phyloP scores from a whole-genome alignment of 2,888 invertebrate species.

The Drosophila longiperda region DNA sequence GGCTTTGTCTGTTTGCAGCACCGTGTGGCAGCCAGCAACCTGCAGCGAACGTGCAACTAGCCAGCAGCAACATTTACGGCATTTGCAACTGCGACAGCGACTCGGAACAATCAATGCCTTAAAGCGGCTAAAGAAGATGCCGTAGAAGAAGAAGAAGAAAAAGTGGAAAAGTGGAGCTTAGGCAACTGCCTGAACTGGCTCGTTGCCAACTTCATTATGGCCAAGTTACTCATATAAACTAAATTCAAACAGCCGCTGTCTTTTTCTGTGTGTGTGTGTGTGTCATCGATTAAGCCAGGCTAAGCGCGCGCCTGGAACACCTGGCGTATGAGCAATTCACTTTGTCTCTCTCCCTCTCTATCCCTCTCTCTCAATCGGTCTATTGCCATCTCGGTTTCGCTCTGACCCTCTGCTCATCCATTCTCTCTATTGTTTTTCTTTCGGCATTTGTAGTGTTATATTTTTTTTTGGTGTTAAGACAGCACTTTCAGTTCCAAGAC shows the following conservation, averaged over 20 bases:
- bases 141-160: slow-evolving; percentile 16
- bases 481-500: slow-evolving; percentile 66
- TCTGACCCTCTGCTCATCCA: not conserved
- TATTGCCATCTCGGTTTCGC: not conserved
- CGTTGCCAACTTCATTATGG: slow-evolving; percentile 64
- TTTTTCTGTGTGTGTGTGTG: slow-evolving; percentile 5
- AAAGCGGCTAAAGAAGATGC: slow-evolving; percentile 22
- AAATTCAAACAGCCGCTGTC: slow-evolving; percentile 9
- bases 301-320: slow-evolving; percentile 44
- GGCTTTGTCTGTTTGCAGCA: slow-evolving; percentile 57
- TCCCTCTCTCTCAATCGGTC: not conserved
- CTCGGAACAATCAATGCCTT: slow-evolving; percentile 52
- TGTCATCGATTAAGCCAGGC: slow-evolving; percentile 68
- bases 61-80: slow-evolving; percentile 7
- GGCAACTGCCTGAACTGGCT: slow-evolving; percentile 38
- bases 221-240: slow-evolving; percentile 47
- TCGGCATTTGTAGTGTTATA: not conserved
- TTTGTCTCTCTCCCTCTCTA: not conserved
- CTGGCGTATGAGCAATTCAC: slow-evolving; percentile 63
- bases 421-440: slow-evolving; percentile 13
- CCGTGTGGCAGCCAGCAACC: slow-evolving; percentile 19
- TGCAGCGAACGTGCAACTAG: slow-evolving; percentile 16
- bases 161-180: slow-evolving; percentile 23
- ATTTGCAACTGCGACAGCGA: slow-evolving; percentile 9
- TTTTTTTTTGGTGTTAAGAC: slow-evolving; percentile 35